Percentiles rank a stretch among this genome's conserved stretches.
phyloP scores from a whole-genome alignment of 2,797 vertebrate genomes.

The Ispidina lecontei region DNA sequence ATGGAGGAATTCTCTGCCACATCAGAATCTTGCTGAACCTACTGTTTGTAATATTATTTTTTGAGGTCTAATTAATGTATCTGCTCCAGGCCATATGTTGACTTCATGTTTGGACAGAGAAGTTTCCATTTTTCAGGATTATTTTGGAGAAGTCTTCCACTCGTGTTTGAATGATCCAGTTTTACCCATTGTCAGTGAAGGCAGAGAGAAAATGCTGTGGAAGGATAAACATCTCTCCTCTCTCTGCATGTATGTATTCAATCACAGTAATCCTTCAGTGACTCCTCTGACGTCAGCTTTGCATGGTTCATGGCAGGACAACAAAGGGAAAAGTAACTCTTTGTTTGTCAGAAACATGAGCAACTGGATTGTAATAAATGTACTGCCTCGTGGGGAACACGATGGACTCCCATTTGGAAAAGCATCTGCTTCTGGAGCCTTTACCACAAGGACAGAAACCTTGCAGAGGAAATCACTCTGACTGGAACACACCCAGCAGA shows the following conservation, averaged over 20 bases:
- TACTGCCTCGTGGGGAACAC: not conserved
- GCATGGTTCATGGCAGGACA: not conserved
- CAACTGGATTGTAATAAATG: not conserved
- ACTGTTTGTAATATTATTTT: not conserved
- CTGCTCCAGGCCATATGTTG: not conserved
- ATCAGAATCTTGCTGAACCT: conserved; percentile 3
- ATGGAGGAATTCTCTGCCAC: not conserved
- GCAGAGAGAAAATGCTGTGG: not conserved
- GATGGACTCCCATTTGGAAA: not conserved
- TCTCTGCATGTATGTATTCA: not conserved
- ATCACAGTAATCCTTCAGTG: conserved; percentile 6
- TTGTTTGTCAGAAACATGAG: not conserved
- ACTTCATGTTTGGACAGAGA: not conserved
- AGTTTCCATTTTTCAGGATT: not conserved
- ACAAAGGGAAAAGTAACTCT: not conserved
- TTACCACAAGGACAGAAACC: not conserved
- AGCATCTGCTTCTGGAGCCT: not conserved
- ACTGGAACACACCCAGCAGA: not conserved
- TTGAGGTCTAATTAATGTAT: not conserved
- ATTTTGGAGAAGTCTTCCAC: not conserved
- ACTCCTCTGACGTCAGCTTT: conserved; percentile 2
- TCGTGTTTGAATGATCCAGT: not conserved
- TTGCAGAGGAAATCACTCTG: not conserved
- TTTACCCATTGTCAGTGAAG: not conserved
- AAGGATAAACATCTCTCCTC: not conserved